phyloP scores from a whole-genome alignment of 2,888 invertebrate species.

The Trichogramma dendrolimi region DNA sequence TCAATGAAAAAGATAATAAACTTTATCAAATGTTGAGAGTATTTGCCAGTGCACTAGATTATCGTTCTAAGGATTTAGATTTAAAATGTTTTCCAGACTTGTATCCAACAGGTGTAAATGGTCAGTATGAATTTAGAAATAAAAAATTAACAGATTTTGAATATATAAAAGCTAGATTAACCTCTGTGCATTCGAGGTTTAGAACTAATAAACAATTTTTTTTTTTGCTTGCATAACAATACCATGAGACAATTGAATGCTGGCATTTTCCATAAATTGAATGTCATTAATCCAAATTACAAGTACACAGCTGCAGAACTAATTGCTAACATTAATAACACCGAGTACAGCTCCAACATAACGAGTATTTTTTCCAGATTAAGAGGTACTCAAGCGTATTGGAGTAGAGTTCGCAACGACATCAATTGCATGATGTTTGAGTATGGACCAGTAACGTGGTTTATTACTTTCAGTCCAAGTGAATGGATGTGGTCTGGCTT shows the following conservation, averaged over 20 bases:
- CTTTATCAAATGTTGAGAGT: constrained; percentile 35
- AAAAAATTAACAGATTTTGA: constrained; percentile 30
- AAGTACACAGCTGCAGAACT: constrained; percentile 23
- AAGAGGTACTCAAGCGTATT: constrained; percentile 30
- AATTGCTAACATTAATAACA: neutral
- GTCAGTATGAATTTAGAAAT: constrained; percentile 29
- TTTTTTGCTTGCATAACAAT: constrained; percentile 33
- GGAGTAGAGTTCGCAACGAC: constrained; percentile 27
- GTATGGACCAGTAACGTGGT: constrained; percentile 37
- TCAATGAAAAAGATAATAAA: constrained; percentile 27
- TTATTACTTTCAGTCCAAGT: constrained; percentile 33
- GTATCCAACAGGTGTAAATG: constrained; percentile 29
- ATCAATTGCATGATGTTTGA: constrained; percentile 29
- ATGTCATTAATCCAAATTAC: constrained; percentile 27
- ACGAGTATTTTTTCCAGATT: constrained; percentile 29
- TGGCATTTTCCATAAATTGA: constrained; percentile 31
- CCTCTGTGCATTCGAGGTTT: constrained; percentile 32
- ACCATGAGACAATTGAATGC: constrained; percentile 32
- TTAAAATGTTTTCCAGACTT: constrained; percentile 33
- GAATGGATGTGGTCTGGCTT: constrained; percentile 39
- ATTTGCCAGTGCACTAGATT: constrained; percentile 29
- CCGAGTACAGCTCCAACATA: constrained; percentile 20
- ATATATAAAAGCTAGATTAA: constrained; percentile 30
- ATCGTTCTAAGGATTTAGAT: constrained; percentile 30
- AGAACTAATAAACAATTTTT: constrained; percentile 34